phyloP scores from a whole-genome alignment of 2,797 vertebrate species.

The Petrocephalus sullivani region DNA sequence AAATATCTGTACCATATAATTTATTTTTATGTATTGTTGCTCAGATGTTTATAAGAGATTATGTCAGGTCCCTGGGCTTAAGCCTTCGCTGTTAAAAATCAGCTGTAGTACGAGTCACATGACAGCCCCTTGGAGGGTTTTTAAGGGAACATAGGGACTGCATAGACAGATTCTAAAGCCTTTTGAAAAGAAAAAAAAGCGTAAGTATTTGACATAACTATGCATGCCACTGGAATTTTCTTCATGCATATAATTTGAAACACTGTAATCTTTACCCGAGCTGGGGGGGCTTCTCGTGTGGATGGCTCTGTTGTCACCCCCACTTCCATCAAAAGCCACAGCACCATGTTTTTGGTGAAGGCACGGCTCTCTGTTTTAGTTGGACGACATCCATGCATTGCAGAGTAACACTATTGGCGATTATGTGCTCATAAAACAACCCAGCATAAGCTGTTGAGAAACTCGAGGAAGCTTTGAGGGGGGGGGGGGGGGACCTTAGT shows the following conservation, averaged over 20 bases:
- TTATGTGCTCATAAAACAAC: conserved; percentile 24
- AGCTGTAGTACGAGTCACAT: conserved; percentile 47
- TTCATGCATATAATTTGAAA: not conserved
- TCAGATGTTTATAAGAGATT: conserved; percentile 17
- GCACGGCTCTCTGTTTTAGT: conserved; percentile 13
- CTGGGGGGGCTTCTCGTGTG: not conserved
- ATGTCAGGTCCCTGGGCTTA: not conserved
- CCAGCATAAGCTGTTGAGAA: conserved; percentile 21
- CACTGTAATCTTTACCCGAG: not conserved
- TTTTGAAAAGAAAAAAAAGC: not conserved
- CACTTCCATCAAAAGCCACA: not conserved
- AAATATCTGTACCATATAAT: conserved; percentile 43
- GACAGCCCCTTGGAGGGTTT: conserved; percentile 37
- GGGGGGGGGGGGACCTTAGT: not conserved
- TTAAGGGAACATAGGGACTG: conserved; percentile 47
- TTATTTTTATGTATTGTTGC: conserved; percentile 40
- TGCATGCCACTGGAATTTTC: not conserved
- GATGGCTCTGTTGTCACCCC: not conserved
- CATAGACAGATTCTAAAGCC: not conserved
- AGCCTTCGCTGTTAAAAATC: conserved; percentile 24
- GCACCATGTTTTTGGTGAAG: not conserved
- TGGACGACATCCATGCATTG: conserved; percentile 17
- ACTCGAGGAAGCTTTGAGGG: not conserved
- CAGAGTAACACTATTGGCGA: conserved; percentile 27
- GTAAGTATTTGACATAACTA: not conserved